Evolutionary conservation across 2,797 vertebrate species (phyloP).

Genomic region (Muscicapa comitata): DNA sequence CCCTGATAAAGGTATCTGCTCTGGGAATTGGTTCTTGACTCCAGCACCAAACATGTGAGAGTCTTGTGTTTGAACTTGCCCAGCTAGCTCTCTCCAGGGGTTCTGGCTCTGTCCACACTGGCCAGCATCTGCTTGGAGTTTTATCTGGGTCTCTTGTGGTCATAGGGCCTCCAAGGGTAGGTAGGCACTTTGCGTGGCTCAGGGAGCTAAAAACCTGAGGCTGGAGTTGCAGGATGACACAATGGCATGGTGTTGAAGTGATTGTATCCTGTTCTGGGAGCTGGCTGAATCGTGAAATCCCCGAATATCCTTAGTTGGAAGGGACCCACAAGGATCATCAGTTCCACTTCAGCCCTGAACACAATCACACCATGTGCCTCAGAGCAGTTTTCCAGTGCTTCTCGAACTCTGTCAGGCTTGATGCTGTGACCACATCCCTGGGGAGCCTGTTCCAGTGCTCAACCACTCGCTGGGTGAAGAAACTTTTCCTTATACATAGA

Average conservation of each 20-base stretch:
- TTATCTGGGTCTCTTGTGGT: not conserved
- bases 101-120: not conserved
- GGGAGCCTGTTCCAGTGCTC: not conserved
- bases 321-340: not conserved
- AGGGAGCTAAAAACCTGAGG: not conserved
- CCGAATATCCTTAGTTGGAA: not conserved
- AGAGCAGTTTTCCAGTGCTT: fast-evolving
- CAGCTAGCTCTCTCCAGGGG: not conserved
- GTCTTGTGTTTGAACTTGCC: not conserved
- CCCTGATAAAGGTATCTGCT: not conserved
- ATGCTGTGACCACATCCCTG: fast-evolving
- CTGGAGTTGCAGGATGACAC: fast-evolving
- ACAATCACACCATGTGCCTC: not conserved
- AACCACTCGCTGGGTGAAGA: fast-evolving
- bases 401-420: not conserved
- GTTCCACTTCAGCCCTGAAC: not conserved
- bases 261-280: not conserved
- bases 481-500: not conserved
- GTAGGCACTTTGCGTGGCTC: not conserved
- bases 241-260: not conserved
- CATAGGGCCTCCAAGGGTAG: not conserved
- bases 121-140: not conserved
- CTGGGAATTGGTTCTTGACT: not conserved
- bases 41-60: not conserved
- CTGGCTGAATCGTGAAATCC: not conserved